Evolutionary conservation across 2,113 vertebrate genomes (phyloP), one percentile per base, ranked within the genome.

Genomic region (Tyrannus savana): DNA sequence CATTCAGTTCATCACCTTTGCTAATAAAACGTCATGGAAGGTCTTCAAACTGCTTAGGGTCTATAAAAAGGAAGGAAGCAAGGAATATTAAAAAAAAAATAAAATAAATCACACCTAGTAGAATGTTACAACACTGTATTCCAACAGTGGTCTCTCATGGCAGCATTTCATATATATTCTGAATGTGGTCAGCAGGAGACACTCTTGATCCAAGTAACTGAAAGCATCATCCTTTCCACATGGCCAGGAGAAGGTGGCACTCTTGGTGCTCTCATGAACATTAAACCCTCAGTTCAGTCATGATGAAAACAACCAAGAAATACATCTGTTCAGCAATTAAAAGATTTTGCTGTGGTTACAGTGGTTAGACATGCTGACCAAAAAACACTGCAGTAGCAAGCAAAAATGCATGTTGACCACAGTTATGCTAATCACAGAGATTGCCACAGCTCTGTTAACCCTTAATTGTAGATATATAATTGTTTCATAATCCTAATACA

Each of bases 11-110:
- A 22, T 98, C 98, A 62, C 98, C 96, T 92, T 98, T 64, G 50
- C 90, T 97, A 99, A 97, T 14, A 98, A 97, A 7, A 96, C 97
- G n/a, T 99, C 98, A 12, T 98, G 98, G 94, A 96, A 98, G 15
- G 87, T 93, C 95, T 98, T 99, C 52, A 99, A 94, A 6, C 95
- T 97, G 95, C 90, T 98, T 77, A 99, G 98, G 71, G 95, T 98
- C 98, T 99, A 46, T 9, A 85, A 76, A 49, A 78, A 59, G 35
- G 42, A 75, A 71, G n/a, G 42, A 75, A 69, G n/a, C 22, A 79
- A 77, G 35, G 41, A 74, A 42, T 64, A 75, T 27, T 5, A 19
- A 27, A 27, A 17, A 24, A 58, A 68, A 24, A 58, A 68, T 19
- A 72, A 37, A 47, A 58, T 2, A 22, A 53, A 44, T 14, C 9